Evolutionary conservation across 1,140 invertebrate species (phyloP), one percentile per base, ranked within the genome.

Genomic region (Leptopilina boulardi): DNA sequence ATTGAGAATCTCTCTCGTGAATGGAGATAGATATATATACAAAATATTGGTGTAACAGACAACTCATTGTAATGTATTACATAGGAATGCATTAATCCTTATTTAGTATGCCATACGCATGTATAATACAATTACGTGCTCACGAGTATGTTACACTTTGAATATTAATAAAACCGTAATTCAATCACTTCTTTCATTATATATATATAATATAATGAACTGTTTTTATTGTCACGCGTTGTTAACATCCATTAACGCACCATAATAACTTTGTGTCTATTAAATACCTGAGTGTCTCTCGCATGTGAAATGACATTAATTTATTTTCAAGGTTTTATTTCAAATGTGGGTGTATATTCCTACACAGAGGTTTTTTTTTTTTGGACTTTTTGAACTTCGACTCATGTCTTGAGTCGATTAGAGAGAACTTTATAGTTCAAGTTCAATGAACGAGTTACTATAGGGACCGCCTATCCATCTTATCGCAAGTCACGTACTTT

Each of bases 341-440:
- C n/a, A n/a, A n/a, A 18, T 51, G 47, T 18, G 15, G 5, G 15
- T 51, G 15, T 51, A 18, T n/a, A n/a, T 18, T 18, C 3, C 3
- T 18, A 18, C 5, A 8, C 0, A 8, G 1, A 18, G 3, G 3
- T 51, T 51, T 51, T n/a, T 47, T 47, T 51, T 18, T 18, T 51
- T 18, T 51, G 13, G 11, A 5, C 18, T 51, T 51, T 18, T n/a
- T 51, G 2, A 47, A 47, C n/a, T 51, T 51, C 8, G 47, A 51
- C 47, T 51, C 47, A 51, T 51, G 47, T 51, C 47, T 51, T 51
- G n/a, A 51, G 47, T n/a, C 47, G 47, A 51, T 51, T 51, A 51
- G 47, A 51, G 15, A 18, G n/a, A n/a, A n/a, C n/a, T 51, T 51
- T 51, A 51, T 51, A 18, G 47, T 51, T 51, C 47, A 51, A 51